These are phyloP conservation scores for Danaus chrysippus DNA, from an alignment of 2,888 invertebrate species.

Conservation along the genomic window DNA sequence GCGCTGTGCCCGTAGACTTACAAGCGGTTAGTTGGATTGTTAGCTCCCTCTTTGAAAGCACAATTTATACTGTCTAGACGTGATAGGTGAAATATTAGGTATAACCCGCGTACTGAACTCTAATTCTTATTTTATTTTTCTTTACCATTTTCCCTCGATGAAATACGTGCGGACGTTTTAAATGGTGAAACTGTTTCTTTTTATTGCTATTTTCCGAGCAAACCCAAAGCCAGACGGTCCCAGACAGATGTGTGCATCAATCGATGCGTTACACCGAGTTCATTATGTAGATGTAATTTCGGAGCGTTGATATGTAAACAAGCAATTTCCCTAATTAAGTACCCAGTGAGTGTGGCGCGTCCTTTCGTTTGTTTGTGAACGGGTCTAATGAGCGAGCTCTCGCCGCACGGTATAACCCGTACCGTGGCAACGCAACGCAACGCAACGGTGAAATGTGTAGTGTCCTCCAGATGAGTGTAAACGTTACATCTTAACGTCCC, in stretches of 20 bases:
- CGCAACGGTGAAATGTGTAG: slow-evolving; percentile 41
- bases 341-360: slow-evolving; percentile 48
- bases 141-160: background rate
- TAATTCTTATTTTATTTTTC: slow-evolving; percentile 11
- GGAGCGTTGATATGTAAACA: slow-evolving; percentile 59
- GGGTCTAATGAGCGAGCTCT: slow-evolving; percentile 46
- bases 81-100: slow-evolving; percentile 40
- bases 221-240: background rate
- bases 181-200: slow-evolving; percentile 7
- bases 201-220: too few relatives aligned
- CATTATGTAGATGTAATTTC: slow-evolving; percentile 44
- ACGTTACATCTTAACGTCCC: slow-evolving; percentile 26
- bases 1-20: slow-evolving; percentile 32
- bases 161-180: slow-evolving; percentile 11
- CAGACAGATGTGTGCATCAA: slow-evolving; percentile 15
- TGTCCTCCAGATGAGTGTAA: slow-evolving; percentile 31
- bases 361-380: slow-evolving; percentile 46
- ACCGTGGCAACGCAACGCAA: slow-evolving; percentile 11
- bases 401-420: slow-evolving; percentile 33
- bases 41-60: slow-evolving; percentile 39
- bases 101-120: slow-evolving; percentile 21
- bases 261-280: slow-evolving; percentile 23
- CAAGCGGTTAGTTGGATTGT: slow-evolving; percentile 35
- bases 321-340: slow-evolving; percentile 70
- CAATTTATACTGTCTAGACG: slow-evolving; percentile 46